Base-by-base conservation (phyloP, 2,113 vertebrate genomes). In the Acanthisitta chloris region DNA sequence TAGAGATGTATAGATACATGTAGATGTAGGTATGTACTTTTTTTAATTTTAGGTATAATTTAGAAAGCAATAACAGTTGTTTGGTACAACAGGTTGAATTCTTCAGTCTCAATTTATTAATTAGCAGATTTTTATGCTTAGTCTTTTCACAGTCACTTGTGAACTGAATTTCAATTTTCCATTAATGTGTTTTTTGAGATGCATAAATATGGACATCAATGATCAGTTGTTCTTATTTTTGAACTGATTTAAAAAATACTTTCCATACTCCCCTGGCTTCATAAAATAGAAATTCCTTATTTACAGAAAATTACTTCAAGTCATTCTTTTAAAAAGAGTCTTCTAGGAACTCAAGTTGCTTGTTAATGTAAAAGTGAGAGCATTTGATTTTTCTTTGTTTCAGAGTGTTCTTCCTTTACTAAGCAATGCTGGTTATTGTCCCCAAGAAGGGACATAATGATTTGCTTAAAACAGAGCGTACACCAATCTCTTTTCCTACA, bases 391-490 rank as follows among this genome's bases (percentile, higher is more conserved):
- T 49, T 46, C 43, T 91, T 94, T 94, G 48, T 86, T 94, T 96
- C 42, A 36, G 36, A 59, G 5, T 62, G 59, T 88, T 71, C 28
- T 43, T 64, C 73, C 59, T 94, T 54, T 73, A 16, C 51, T 84
- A 52, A 65, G 31, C 23, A 83, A 62, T 28, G 7, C 26, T 69
- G 17, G 36, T 95, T 74, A 78, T 52, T 81, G 58, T 90, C 65
- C 88, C 36, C 21, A 81, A 33, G 86, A 92, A 82, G 4, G 46
- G 26, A 40, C 28, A 57, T 52, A 71, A 86, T 93, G 34, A 86
- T 90, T 94, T 93, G 25, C 86, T 94, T 94, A 61, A 79, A 92
- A 67, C 49, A 79, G 43, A 92, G 62, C 48, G 48, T 49, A 43
- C 28, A n/a, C 70, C 48, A 82, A 90, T 93, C 25, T 49, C 43